Percentiles rank a stretch among this genome's conserved stretches.
Evolutionary conservation across 2,113 vertebrate species (phyloP).

Genomic region (Grantiella picta): DNA sequence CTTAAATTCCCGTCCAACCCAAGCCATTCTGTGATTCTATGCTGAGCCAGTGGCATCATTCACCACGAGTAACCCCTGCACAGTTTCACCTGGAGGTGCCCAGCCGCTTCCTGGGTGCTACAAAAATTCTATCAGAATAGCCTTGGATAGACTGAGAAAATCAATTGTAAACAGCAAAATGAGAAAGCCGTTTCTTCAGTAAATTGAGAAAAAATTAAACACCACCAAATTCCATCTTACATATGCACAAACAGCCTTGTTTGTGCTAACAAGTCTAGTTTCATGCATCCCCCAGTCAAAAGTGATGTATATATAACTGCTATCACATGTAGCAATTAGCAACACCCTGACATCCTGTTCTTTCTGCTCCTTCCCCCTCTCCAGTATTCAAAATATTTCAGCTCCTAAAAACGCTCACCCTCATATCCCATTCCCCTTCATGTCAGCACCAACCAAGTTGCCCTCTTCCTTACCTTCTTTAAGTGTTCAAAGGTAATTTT

Average conservation of each 20-base stretch:
- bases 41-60: neutral
- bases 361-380: neutral
- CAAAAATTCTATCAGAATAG: neutral
- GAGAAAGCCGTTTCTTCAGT: neutral
- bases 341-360: neutral
- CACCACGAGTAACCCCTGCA: neutral
- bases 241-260: neutral
- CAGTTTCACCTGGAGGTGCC: neutral
- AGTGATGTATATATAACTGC: neutral
- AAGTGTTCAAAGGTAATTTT: constrained; percentile 74
- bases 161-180: neutral
- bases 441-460: constrained; percentile 54
- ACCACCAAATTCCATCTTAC: neutral
- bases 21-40: neutral
- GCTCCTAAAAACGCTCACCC: constrained; percentile 11
- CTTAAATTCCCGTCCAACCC: neutral
- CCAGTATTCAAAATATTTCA: neutral
- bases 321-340: neutral
- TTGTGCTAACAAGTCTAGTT: neutral
- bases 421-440: constrained; percentile 64
- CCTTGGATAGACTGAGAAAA: neutral
- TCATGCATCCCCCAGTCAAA: neutral
- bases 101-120: neutral
- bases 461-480: constrained; percentile 67
- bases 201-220: neutral